Evolutionary conservation across 30 jellyfish, hydroid and myxozoan species (phyloP).

Genomic region (Cassiopea andromeda): DNA sequence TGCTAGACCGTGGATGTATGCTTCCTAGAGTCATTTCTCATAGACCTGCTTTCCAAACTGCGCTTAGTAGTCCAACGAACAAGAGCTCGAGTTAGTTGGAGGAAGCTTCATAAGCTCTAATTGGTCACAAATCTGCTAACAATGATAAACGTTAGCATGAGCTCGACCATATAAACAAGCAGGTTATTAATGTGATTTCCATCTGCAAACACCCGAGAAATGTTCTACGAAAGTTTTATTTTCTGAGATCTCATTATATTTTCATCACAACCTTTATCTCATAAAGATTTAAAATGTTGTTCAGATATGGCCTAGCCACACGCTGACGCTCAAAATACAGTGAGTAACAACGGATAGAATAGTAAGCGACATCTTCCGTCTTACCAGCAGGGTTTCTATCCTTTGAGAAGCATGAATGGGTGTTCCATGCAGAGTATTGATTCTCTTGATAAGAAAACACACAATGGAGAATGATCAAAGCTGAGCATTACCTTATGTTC

Average conservation of each 20-base stretch:
- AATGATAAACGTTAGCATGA: neutral
- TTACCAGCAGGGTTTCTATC: too few species aligned
- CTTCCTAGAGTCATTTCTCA: neutral
- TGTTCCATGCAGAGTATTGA: too few species aligned
- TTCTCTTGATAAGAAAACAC: too few species aligned
- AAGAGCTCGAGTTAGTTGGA: neutral
- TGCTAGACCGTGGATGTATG: too few species aligned
- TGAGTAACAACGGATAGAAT: too few species aligned
- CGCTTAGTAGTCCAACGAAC: neutral
- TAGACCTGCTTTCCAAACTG: neutral
- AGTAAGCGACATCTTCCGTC: too few species aligned
- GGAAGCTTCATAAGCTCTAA: neutral
- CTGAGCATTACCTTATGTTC: too few species aligned
- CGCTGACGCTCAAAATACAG: too few species aligned
- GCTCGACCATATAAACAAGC: neutral
- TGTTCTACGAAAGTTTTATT: neutral
- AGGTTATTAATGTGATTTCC: neutral
- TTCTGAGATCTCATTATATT: conserved; percentile 6
- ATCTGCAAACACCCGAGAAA: neutral
- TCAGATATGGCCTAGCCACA: neutral
- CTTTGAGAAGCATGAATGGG: too few species aligned
- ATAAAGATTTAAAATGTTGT: neutral
- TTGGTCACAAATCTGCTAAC: conserved; percentile 1
- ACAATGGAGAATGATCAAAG: too few species aligned
- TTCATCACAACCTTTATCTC: neutral